Percentiles rank a stretch among this genome's conserved stretches.
Evolutionary conservation across 2,888 invertebrate species (phyloP).

Genomic region (Pherbina coryleti): DNA sequence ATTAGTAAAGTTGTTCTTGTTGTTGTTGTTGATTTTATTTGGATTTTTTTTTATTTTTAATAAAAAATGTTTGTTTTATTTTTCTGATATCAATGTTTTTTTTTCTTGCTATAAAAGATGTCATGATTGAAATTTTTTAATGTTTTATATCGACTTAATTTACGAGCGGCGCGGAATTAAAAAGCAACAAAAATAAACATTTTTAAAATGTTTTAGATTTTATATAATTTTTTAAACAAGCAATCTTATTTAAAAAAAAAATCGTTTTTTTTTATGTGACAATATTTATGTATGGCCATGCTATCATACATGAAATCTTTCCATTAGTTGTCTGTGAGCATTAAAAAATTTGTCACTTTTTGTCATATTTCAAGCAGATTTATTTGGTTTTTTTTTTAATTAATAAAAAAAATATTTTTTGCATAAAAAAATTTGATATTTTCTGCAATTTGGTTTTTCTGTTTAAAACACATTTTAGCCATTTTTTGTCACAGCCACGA

Average conservation of each 20-base stretch:
- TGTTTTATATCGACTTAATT: background rate
- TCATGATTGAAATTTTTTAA: constrained; percentile 17
- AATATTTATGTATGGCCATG: background rate
- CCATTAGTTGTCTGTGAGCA: background rate
- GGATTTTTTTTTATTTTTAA: background rate
- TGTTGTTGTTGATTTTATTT: background rate
- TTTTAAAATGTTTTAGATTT: background rate
- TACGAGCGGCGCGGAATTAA: background rate
- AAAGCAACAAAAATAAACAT: background rate
- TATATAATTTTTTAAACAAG: background rate
- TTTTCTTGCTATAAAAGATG: background rate
- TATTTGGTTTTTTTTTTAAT: background rate
- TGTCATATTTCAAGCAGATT: background rate
- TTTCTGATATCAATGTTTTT: background rate
- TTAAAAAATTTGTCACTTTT: background rate
- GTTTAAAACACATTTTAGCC: background rate
- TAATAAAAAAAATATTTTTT: background rate
- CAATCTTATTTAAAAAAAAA: background rate
- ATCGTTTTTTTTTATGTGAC: background rate
- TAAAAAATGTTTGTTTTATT: background rate
- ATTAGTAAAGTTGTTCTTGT: background rate
- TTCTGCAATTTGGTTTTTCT: background rate
- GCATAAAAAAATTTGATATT: background rate
- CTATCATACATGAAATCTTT: background rate
- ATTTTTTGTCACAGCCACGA: background rate